Evolutionary conservation across 2,888 invertebrate species (phyloP).

Genomic region (Lepidocyrtinus sp.): DNA sequence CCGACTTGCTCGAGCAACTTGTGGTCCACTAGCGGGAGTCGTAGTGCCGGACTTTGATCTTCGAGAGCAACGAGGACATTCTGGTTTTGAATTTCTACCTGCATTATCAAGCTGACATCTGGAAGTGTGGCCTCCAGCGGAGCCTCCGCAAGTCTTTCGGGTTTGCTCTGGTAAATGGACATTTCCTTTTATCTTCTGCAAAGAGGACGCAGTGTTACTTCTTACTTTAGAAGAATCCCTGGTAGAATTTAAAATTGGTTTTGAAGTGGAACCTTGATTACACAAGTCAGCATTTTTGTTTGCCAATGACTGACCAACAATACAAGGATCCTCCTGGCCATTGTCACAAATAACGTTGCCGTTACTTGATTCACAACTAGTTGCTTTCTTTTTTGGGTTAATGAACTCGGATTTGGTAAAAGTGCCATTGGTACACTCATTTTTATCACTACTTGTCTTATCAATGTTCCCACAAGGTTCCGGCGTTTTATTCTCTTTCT

Average conservation of each 20-base stretch:
- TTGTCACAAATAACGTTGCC: no score
- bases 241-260: not conserved
- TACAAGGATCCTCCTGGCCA: not conserved
- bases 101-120: slow-evolving; percentile 45
- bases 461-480: slow-evolving; percentile 54
- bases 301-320: not conserved
- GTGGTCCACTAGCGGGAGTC: slow-evolving; percentile 56
- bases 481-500: slow-evolving; percentile 69
- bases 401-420: slow-evolving; percentile 42
- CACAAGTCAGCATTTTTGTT: slow-evolving; percentile 18
- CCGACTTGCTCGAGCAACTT: slow-evolving; percentile 56
- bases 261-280: not conserved
- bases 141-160: slow-evolving; percentile 24
- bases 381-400: slow-evolving; percentile 34
- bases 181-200: slow-evolving; percentile 38
- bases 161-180: slow-evolving; percentile 57
- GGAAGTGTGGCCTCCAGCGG: slow-evolving; percentile 26
- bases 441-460: slow-evolving; percentile 35
- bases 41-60: slow-evolving; percentile 68
- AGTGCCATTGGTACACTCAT: slow-evolving; percentile 29
- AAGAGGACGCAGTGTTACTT: not conserved
- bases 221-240: slow-evolving; percentile 2
- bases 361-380: no score
- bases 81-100: slow-evolving; percentile 41
- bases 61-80: slow-evolving; percentile 67